Conservation (phyloP, 2,888 invertebrate genomes). For the Criorhina ranunculi region DNA sequence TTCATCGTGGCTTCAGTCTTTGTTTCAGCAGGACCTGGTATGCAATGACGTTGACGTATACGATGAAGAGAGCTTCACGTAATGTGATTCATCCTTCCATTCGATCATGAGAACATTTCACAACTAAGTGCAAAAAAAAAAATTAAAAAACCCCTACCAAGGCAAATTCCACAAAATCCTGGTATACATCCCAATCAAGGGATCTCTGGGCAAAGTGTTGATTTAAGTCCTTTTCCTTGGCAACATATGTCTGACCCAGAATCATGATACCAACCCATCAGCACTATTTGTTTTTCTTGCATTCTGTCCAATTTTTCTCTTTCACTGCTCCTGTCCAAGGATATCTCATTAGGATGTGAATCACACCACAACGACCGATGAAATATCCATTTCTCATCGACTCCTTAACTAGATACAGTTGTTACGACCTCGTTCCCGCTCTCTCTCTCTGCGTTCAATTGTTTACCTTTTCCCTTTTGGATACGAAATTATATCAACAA, state of each 20-base stretch:
- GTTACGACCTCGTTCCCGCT: conserved; percentile 54
- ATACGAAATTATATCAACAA: conserved; percentile 65
- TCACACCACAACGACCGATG: conserved; percentile 45
- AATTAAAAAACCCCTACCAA: conserved; percentile 52
- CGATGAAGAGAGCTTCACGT: too few relatives aligned
- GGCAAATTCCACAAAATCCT: conserved; percentile 47
- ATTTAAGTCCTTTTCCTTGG: conserved; percentile 43
- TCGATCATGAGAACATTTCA: conserved; percentile 20
- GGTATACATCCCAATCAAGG: conserved; percentile 58
- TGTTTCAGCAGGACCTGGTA: too few relatives aligned
- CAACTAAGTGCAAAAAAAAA: conserved; percentile 53
- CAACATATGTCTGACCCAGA: conserved; percentile 69
- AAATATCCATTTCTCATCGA: conserved; percentile 66
- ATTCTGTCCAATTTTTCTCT: background rate
- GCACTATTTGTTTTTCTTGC: conserved; percentile 21
- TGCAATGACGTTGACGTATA: too few relatives aligned
- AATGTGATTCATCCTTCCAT: conserved; percentile 34
- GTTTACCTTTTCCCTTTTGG: conserved; percentile 63
- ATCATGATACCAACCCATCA: conserved; percentile 16
- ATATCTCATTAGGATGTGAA: conserved; percentile 71
- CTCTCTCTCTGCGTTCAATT: conserved; percentile 43
- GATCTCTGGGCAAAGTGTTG: conserved; percentile 34
- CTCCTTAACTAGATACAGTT: conserved; percentile 64
- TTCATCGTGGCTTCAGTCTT: too few relatives aligned
- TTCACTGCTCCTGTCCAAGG: conserved; percentile 37